Evolutionary conservation across 1,140 invertebrate genomes (phyloP).

Genomic region (Solenopsis fugax): DNA sequence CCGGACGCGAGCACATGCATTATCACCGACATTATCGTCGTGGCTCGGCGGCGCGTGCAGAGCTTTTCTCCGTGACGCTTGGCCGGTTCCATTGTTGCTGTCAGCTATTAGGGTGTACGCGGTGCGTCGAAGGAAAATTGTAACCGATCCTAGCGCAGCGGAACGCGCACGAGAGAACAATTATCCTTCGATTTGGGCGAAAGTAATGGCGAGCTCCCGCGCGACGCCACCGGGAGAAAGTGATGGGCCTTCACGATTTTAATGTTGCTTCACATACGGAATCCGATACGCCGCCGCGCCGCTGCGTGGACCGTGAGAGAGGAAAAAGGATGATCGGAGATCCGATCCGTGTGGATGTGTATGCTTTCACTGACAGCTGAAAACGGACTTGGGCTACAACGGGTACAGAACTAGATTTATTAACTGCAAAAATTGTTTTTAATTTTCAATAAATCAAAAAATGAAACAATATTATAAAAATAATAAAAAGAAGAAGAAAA

Average conservation of each 20-base stretch:
- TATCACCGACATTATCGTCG: slow-evolving; percentile 30
- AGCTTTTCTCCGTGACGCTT: slow-evolving; percentile 42
- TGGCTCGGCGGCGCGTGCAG: slow-evolving; percentile 27
- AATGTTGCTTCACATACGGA: slow-evolving; percentile 67
- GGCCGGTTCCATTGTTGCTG: slow-evolving; percentile 3
- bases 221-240: slow-evolving; percentile 66
- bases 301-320: slow-evolving; percentile 11
- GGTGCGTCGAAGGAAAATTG: slow-evolving; percentile 20
- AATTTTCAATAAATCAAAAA: not conserved
- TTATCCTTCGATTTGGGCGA: slow-evolving; percentile 71
- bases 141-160: slow-evolving; percentile 16
- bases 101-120: not conserved
- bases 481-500: not conserved
- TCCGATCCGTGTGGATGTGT: slow-evolving; percentile 20
- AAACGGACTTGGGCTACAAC: slow-evolving; percentile 68
- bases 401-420: not conserved
- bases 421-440: not conserved
- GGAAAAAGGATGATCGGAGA: not conserved
- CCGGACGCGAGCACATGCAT: not conserved
- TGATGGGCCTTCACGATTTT: slow-evolving; percentile 61
- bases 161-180: slow-evolving; percentile 60
- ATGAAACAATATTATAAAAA: not conserved
- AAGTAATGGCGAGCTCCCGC: slow-evolving; percentile 69
- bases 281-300: slow-evolving; percentile 54
- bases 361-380: slow-evolving; percentile 82